Evolutionary conservation across 2,888 invertebrate species (phyloP).

Genomic region (Campaea margaritaria): DNA sequence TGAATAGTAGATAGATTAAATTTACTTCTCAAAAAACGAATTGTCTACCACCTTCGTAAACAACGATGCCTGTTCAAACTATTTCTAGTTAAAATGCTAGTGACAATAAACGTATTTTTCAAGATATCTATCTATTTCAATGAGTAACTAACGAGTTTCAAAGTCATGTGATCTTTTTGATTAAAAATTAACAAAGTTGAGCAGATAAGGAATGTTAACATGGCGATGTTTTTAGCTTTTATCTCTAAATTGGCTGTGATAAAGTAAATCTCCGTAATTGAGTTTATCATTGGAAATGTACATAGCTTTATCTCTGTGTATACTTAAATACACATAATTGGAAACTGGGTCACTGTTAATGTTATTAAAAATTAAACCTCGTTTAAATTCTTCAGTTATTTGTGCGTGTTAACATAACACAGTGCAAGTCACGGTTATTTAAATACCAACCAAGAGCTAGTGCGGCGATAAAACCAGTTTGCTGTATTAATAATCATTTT

Average conservation of each 20-base stretch:
- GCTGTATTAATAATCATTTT: no score
- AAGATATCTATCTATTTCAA: neutral
- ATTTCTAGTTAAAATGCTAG: no score
- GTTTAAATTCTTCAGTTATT: conserved; percentile 6
- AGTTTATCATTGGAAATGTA: conserved; percentile 54
- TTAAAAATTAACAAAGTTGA: neutral
- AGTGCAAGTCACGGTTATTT: neutral
- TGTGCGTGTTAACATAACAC: neutral
- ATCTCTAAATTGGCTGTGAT: conserved; percentile 49
- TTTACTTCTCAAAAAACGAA: no score
- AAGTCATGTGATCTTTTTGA: conserved; percentile 11
- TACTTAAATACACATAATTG: conserved; percentile 40
- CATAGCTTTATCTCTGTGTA: conserved; percentile 45
- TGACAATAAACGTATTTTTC: neutral
- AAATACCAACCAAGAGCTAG: neutral
- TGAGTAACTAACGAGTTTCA: neutral
- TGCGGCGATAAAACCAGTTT: no score
- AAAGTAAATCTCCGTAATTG: conserved; percentile 55
- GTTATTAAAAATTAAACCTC: conserved; percentile 32
- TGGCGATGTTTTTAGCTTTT: conserved; percentile 30
- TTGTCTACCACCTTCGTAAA: no score
- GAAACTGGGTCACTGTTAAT: conserved; percentile 58
- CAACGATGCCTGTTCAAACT: no score
- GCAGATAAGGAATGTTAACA: conserved; percentile 36
- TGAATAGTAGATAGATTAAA: no score